phyloP scores from a whole-genome alignment of 2,888 invertebrate species.

The Drosophila aldrichi region DNA sequence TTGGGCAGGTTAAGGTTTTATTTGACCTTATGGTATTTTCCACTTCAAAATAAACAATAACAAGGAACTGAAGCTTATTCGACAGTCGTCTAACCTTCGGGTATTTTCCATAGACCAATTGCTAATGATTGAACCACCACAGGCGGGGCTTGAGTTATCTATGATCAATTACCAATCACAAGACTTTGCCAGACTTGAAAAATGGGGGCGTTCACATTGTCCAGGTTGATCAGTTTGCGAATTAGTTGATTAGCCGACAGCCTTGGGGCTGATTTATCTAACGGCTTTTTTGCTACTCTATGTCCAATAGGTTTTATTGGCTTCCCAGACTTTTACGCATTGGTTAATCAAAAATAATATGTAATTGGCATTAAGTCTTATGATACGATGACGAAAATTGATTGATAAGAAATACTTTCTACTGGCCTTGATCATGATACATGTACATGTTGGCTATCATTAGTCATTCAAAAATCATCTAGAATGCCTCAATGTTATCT shows the following conservation, averaged over 20 bases:
- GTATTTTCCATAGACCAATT: slow-evolving; percentile 20
- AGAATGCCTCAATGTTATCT: slow-evolving; percentile 35
- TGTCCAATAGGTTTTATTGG: neutral
- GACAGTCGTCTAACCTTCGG: slow-evolving; percentile 3
- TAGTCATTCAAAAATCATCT: slow-evolving; percentile 35
- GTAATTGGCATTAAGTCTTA: neutral
- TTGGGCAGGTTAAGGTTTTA: slow-evolving; percentile 1
- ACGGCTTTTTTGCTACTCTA: neutral
- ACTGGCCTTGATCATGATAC: slow-evolving; percentile 4
- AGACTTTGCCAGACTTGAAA: slow-evolving; percentile 1
- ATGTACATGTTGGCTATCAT: slow-evolving; percentile 16
- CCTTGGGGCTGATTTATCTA: neutral
- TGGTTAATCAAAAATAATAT: neutral
- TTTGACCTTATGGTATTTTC: neutral
- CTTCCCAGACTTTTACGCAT: too few relatives aligned
- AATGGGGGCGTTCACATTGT: neutral
- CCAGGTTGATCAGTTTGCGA: neutral
- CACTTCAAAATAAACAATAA: neutral
- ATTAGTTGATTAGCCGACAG: neutral
- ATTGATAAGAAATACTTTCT: neutral
- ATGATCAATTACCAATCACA: slow-evolving; percentile 17
- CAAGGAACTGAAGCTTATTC: neutral
- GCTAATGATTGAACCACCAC: neutral
- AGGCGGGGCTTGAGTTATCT: neutral
- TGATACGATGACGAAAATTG: neutral